These are phyloP conservation scores for Lethrus apterus DNA, from an alignment of 1,140 invertebrate species.

Conservation along the genomic window DNA sequence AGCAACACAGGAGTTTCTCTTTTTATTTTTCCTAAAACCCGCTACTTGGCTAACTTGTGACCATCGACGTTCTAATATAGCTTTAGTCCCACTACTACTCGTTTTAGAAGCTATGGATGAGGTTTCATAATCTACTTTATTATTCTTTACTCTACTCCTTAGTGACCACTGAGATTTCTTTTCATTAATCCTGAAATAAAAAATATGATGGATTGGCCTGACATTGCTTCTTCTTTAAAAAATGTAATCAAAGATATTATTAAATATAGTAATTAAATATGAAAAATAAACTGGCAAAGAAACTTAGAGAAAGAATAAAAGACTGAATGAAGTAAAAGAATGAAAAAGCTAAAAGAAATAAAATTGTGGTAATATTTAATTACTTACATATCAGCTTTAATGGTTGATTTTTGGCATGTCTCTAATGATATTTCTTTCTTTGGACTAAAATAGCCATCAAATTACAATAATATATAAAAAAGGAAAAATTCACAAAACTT, in stretches of 20 bases:
- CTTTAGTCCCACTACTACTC: conserved; percentile 7
- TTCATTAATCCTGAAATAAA: conserved; percentile 35
- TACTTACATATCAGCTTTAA: conserved; percentile 8
- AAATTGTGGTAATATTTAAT: too few species aligned
- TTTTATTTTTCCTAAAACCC: conserved; percentile 26
- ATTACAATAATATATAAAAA: not conserved
- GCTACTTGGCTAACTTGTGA: conserved; percentile 29
- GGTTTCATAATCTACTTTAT: conserved; percentile 17
- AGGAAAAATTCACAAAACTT: conserved; percentile 17
- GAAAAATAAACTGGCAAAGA: too few species aligned
- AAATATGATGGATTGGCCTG: too few species aligned
- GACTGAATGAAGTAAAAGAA: too few species aligned
- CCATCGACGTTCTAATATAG: conserved; percentile 32
- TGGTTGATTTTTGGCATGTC: conserved; percentile 8
- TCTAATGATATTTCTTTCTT: conserved; percentile 11
- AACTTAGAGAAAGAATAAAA: too few species aligned
- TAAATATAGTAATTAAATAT: too few species aligned
- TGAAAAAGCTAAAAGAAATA: too few species aligned
- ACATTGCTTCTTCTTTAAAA: too few species aligned
- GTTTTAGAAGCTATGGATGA: not conserved
- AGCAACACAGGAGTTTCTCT: conserved; percentile 26
- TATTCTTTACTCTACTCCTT: conserved; percentile 33
- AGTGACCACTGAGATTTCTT: conserved; percentile 46
- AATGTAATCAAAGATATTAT: too few species aligned
- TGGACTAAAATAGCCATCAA: conserved; percentile 12